Percentiles rank a stretch among this genome's conserved stretches.
Conservation (phyloP, 1,140 invertebrate genomes). For the Gyrodactylus bullatarudis region DNA sequence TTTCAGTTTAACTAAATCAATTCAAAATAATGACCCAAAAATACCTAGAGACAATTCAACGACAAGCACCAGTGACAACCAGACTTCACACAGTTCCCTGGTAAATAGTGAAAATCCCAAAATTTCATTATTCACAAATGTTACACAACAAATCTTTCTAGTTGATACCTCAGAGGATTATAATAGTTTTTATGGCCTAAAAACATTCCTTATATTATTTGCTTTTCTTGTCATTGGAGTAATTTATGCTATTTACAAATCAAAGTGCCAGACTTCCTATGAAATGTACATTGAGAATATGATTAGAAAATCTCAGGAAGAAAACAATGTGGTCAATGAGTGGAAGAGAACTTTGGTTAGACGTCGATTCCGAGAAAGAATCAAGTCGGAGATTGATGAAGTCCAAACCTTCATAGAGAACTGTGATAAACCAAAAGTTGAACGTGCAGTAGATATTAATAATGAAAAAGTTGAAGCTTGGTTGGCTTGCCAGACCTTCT, state of each 20-base stretch:
- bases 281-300: neutral
- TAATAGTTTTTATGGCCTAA: neutral
- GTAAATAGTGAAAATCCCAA: too few relatives aligned
- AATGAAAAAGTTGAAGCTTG: neutral
- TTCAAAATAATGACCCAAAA: too few relatives aligned
- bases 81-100: too few relatives aligned
- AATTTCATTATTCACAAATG: too few relatives aligned
- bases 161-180: neutral
- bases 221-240: neutral
- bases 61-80: too few relatives aligned
- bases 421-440: too few relatives aligned
- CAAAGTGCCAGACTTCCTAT: neutral
- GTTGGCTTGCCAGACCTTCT: neutral
- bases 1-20: too few relatives aligned
- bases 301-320: neutral
- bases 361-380: neutral
- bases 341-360: neutral
- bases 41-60: too few relatives aligned
- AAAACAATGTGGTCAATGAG: neutral
- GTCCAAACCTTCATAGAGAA: neutral
- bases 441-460: neutral
- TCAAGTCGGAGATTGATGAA: neutral
- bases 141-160: too few relatives aligned
- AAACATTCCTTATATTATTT: neutral
- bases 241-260: neutral